Conservation (phyloP, 2,888 invertebrate species). For the Hylaea fasciaria region DNA sequence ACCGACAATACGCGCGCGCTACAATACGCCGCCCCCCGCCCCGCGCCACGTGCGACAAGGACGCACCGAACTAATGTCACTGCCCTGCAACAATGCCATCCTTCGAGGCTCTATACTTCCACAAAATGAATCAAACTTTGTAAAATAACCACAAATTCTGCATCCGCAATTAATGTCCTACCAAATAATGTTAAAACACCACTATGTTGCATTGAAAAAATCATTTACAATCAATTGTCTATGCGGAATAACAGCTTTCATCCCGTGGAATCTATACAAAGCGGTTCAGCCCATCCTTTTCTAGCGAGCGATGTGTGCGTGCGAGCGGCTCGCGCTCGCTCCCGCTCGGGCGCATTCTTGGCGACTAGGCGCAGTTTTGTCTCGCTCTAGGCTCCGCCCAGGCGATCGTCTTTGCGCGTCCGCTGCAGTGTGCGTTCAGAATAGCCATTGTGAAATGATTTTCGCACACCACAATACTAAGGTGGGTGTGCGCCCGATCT, state of each 20-base stretch:
- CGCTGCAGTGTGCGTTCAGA: constrained; percentile 72
- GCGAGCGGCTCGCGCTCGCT: constrained; percentile 60
- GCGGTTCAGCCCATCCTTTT: constrained; percentile 79
- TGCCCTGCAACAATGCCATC: constrained; percentile 83
- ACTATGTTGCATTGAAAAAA: constrained; percentile 56
- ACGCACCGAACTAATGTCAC: constrained; percentile 83
- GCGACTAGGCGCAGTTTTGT: constrained; percentile 68
- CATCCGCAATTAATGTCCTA: constrained; percentile 29
- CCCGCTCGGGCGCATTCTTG: constrained; percentile 62
- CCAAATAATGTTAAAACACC: constrained; percentile 45
- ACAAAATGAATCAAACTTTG: constrained; percentile 59
- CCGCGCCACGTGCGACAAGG: constrained; percentile 78
- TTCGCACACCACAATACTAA: constrained; percentile 80
- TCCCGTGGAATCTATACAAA: constrained; percentile 82
- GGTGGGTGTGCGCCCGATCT: constrained; percentile 79
- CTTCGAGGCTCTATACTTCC: constrained; percentile 58
- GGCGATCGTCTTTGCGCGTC: constrained; percentile 66
- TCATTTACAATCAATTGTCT: constrained; percentile 80
- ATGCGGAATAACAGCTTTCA: constrained; percentile 78
- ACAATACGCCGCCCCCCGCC: constrained; percentile 81
- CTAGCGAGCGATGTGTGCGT: constrained; percentile 79
- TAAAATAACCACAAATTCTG: constrained; percentile 37
- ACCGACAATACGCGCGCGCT: constrained; percentile 84
- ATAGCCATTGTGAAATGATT: constrained; percentile 76
- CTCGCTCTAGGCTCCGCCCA: constrained; percentile 82